Evolutionary conservation across 2,113 vertebrate genomes (phyloP).

Genomic region (Gallinago undulata): DNA sequence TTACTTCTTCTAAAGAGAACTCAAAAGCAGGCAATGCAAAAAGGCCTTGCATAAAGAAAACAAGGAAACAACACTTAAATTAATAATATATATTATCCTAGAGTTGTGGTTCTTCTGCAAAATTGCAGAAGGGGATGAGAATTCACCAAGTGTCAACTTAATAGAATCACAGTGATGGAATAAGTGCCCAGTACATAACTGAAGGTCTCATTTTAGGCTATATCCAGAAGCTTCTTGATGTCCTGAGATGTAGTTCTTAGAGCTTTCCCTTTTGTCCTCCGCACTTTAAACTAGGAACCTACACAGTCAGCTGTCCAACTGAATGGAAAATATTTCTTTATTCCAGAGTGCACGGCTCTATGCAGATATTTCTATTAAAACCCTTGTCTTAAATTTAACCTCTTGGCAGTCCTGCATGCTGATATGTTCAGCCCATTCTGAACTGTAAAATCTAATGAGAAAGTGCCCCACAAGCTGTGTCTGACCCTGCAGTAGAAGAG

Average conservation of each 20-base stretch:
- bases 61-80: background rate
- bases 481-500: background rate
- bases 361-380: slow-evolving; percentile 6
- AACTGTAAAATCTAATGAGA: background rate
- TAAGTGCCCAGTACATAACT: background rate
- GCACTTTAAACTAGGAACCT: background rate
- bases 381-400: background rate
- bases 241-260: background rate
- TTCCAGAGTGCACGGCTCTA: background rate
- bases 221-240: background rate
- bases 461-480: background rate
- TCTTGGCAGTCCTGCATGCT: background rate
- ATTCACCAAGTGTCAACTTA: background rate
- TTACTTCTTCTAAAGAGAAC: background rate
- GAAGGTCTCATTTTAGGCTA: background rate
- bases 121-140: background rate
- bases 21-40: background rate
- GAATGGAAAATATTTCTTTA: background rate
- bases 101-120: background rate
- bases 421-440: background rate
- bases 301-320: background rate
- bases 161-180: background rate
- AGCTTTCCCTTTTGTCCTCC: background rate
- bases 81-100: background rate
- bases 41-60: background rate